Base-by-base conservation (phyloP, 2,113 vertebrate genomes). In the Melospiza georgiana region DNA sequence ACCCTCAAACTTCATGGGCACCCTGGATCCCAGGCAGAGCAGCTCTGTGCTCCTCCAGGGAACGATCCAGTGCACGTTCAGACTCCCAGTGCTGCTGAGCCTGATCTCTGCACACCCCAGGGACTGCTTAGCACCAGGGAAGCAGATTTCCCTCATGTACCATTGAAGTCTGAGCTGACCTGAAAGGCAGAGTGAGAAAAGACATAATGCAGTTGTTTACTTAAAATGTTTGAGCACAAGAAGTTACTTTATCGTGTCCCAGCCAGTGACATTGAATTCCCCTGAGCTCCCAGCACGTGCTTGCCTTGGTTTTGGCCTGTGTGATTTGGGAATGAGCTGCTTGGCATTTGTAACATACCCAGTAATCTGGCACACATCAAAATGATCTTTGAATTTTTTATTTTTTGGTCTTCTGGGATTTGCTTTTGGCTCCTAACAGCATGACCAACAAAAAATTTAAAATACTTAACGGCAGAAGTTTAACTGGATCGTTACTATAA, bases 131-230 rank as follows among this genome's bases (percentile, higher is more conserved):
- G 78, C 61, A 71, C 30, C 85, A 74, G 90, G 16, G 39, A 78
- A 48, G 15, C 65, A 83, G 37, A 71, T 87, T 93, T 95, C 79
- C 76, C 80, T 92, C 67, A 27, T 62, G n/a, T 13, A 6, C 65
- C 74, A 75, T 87, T 93, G 71, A 90, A 71, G 88, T 39, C 73
- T 68, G 37, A 93, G 63, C 43, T 68, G 65, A 28, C 85, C n/a
- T 58, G 71, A 94, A 96, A 94, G 93, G 82, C 71, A 62, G 82
- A 84, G 67, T 18, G 28, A 84, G 69, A 86, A 94, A 93, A 95
- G 83, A 65, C 30, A 13, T n/a, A 73, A 81, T 59, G 51, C 75
- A 89, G 74, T 79, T 94, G 61, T 82, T 94, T 65, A 37, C 48
- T 89, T 87, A 52, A 54, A 44, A 68, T 8, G 22, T 54, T 82